phyloP scores from a whole-genome alignment of 2,113 vertebrate species.

The Erinaceus europaeus region DNA sequence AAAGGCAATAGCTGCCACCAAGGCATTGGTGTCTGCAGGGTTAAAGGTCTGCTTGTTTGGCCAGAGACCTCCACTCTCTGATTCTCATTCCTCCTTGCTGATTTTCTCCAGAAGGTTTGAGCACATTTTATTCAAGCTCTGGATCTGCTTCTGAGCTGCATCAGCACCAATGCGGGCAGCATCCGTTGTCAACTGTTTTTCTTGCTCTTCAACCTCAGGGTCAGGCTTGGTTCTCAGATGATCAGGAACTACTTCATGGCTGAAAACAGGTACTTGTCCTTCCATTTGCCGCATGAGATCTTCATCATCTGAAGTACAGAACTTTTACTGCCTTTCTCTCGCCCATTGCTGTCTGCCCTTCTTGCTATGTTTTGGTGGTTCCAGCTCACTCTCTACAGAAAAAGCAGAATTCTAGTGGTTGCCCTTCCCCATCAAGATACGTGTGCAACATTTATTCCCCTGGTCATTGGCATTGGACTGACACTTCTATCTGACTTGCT shows the following conservation, averaged over 20 bases:
- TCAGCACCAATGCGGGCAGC: constrained; percentile 94
- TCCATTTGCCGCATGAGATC: constrained; percentile 98
- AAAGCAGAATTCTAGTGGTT: too few species aligned
- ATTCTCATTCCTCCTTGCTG: constrained; percentile 95
- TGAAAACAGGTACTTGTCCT: constrained; percentile 96
- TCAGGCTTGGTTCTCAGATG: constrained; percentile 97
- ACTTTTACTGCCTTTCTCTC: too few species aligned
- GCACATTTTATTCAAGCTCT: constrained; percentile 96
- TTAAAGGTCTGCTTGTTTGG: constrained; percentile 98
- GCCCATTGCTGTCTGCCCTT: too few species aligned
- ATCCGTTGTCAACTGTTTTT: constrained; percentile 94
- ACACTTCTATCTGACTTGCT: too few species aligned
- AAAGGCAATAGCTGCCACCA: constrained; percentile 96
- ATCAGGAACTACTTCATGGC: constrained; percentile 97
- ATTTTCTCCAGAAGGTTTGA: constrained; percentile 96
- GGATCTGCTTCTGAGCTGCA: constrained; percentile 98
- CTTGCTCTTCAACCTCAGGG: constrained; percentile 97
- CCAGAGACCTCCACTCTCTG: constrained; percentile 90
- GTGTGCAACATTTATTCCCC: too few species aligned
- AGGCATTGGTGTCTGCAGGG: constrained; percentile 92
- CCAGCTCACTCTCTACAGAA: too few species aligned
- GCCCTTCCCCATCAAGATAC: too few species aligned
- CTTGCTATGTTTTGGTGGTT: too few species aligned
- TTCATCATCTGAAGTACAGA: too few species aligned
- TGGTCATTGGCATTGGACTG: too few species aligned